phyloP scores from a whole-genome alignment of 1,140 invertebrate genomes.

The Apolygus lucorum region DNA sequence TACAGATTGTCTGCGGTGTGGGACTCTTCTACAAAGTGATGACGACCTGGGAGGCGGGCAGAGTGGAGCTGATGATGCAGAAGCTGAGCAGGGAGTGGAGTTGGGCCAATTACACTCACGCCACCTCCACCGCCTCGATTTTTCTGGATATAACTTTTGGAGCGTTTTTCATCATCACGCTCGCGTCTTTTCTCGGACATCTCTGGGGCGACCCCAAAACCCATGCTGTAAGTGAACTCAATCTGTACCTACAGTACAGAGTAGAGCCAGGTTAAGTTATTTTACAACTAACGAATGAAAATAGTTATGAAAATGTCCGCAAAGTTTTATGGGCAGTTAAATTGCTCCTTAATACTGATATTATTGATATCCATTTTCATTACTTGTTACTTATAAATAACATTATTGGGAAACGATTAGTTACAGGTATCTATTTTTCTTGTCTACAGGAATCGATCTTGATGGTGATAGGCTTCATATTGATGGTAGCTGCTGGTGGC shows the following conservation, averaged over 20 bases:
- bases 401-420: too few relatives aligned
- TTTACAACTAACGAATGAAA: too few relatives aligned
- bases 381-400: too few relatives aligned
- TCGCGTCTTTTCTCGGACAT: conserved; percentile 53
- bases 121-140: conserved; percentile 41
- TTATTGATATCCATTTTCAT: too few relatives aligned
- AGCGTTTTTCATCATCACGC: conserved; percentile 61
- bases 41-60: conserved; percentile 58
- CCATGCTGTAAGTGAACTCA: conserved; percentile 47
- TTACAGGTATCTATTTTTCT: too few relatives aligned
- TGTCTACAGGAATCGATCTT: conserved; percentile 50
- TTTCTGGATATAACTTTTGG: conserved; percentile 52
- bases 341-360: too few relatives aligned
- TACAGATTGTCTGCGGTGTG: conserved; percentile 45
- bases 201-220: conserved; percentile 54
- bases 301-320: too few relatives aligned
- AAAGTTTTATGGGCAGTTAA: too few relatives aligned
- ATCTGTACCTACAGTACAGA: too few relatives aligned
- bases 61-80: conserved; percentile 54
- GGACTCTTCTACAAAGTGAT: conserved; percentile 57
- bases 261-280: too few relatives aligned
- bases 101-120: conserved; percentile 54
- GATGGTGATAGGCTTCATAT: conserved; percentile 53
- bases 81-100: conserved; percentile 65
- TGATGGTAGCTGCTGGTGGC: conserved; percentile 57